phyloP scores from a whole-genome alignment of 2,797 vertebrate genomes.

The Danio albolineatus region DNA sequence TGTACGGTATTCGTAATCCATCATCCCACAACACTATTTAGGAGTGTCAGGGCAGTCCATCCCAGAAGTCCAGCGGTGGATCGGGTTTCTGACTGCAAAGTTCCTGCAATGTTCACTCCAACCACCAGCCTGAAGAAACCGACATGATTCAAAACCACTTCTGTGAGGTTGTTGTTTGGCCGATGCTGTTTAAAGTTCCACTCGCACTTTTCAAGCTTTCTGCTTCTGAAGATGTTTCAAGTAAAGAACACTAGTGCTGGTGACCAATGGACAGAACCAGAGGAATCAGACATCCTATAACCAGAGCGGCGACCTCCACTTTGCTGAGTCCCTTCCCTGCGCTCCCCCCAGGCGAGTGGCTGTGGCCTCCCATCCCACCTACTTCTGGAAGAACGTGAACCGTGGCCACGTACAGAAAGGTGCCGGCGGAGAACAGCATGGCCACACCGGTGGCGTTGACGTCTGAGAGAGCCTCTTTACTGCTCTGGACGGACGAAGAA shows the following conservation, averaged over 20 bases:
- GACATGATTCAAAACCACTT: slow-evolving; percentile 39
- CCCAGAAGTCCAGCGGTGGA: slow-evolving; percentile 29
- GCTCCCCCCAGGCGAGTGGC: slow-evolving; percentile 82
- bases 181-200: slow-evolving; percentile 17
- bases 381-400: slow-evolving; percentile 98
- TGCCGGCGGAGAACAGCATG: slow-evolving; percentile 98
- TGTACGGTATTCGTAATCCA: slow-evolving; percentile 26
- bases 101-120: slow-evolving; percentile 42
- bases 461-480: slow-evolving; percentile 96
- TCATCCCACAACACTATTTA: slow-evolving; percentile 47
- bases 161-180: slow-evolving; percentile 15
- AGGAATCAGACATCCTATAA: slow-evolving; percentile 95
- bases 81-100: slow-evolving; percentile 40
- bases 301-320: slow-evolving; percentile 91
- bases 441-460: slow-evolving; percentile 97
- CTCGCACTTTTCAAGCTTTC: slow-evolving; percentile 5
- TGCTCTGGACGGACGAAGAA: slow-evolving; percentile 84
- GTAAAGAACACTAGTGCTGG: slow-evolving; percentile 84
- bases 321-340: slow-evolving; percentile 94
- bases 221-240: neutral
- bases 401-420: slow-evolving; percentile 98
- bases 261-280: slow-evolving; percentile 94
- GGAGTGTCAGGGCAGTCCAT: neutral
- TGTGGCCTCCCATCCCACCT: slow-evolving; percentile 90
- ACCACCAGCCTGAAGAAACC: slow-evolving; percentile 27